These are phyloP conservation scores for Arctopsyche grandis DNA, from an alignment of 1,140 invertebrate genomes.

Conservation along the genomic window DNA sequence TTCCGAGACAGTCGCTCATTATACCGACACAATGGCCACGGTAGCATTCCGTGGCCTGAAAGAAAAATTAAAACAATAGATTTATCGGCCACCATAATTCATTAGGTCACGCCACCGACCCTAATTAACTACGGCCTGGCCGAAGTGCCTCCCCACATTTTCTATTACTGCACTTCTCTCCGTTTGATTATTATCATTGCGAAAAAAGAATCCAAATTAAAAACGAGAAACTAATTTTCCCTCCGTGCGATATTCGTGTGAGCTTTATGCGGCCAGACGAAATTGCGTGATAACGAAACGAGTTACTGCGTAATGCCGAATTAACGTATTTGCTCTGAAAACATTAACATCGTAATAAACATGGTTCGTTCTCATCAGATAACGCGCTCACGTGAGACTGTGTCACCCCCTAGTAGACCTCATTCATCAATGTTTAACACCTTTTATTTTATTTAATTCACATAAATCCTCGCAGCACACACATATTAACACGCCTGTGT, in stretches of 20 bases:
- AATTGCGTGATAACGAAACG: conserved; percentile 16
- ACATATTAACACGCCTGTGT: neutral
- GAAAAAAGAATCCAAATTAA: neutral
- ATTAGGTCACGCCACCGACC: conserved; percentile 2
- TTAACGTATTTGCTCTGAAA: conserved; percentile 13
- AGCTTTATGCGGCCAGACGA: neutral
- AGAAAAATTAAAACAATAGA: conserved; percentile 35
- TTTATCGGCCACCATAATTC: conserved; percentile 22
- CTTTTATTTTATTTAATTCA: conserved; percentile 31
- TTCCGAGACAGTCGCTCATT: conserved; percentile 44
- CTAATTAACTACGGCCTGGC: neutral
- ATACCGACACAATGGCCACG: conserved; percentile 34
- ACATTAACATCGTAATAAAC: conserved; percentile 36
- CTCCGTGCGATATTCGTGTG: neutral
- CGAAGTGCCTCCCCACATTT: neutral
- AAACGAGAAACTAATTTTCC: neutral
- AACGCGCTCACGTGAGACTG: conserved; percentile 15
- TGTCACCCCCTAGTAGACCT: neutral
- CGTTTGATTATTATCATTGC: neutral
- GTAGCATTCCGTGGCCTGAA: conserved; percentile 25
- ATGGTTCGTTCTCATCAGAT: conserved; percentile 15
- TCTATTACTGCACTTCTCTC: conserved; percentile 3
- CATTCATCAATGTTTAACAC: conserved; percentile 35
- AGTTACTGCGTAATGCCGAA: neutral
- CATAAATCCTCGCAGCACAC: conserved; percentile 10